Base-by-base conservation (phyloP, 2,797 vertebrate genomes). In the Otolemur crassicaudatus region DNA sequence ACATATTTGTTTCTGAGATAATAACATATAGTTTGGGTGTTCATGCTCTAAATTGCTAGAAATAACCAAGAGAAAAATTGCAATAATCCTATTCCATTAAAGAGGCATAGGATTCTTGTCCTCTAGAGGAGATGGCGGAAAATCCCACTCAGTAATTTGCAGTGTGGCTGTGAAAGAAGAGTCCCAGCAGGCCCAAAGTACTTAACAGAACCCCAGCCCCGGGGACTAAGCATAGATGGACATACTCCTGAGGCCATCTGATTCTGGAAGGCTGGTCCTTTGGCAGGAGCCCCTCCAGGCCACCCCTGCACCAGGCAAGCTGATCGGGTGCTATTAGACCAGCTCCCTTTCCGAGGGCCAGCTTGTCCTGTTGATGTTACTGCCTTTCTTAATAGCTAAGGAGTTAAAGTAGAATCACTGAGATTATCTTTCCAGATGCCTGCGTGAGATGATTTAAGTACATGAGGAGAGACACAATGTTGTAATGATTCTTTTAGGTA, bases 381-480 rank as follows among this genome's bases (percentile, higher is more conserved):
- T 29, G 31, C n/a, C 58, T 87, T 86, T 84, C 31, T 37, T 49
- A 43, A 58, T 4, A 84, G 80, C 43, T 46, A 60, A 82, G 58
- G 65, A 83, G 72, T 83, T 90, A 17, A 58, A 53, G 83, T 16
- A 7, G 73, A 25, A 11, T 31, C 37, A 1, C 0, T 12, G 60
- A 95, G 92, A n/a, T 14, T 3, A 12, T 83, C 70, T 76, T 85
- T 19, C 40, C 79, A 63, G 91, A 61, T 67, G 75, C 75, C 75
- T 5, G 22, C 0, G 76, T 49, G 72, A 94, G 67, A 61, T 25
- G 53, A 37, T 34, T 67, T 79, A 34, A 40, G 43, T 9, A 4
- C 1, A 46, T 2, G 37, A 89, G 75, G 46, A 91, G n/a, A 43
- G 23, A 43, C 23, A 7, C 37, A 7, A 10, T 1, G n/a, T 12